A percentile compares a stretch with the other conserved stretches of the same genome.
These are phyloP conservation scores for Hyles euphorbiae DNA, from an alignment of 1,140 invertebrate genomes.

Conservation along the genomic window DNA sequence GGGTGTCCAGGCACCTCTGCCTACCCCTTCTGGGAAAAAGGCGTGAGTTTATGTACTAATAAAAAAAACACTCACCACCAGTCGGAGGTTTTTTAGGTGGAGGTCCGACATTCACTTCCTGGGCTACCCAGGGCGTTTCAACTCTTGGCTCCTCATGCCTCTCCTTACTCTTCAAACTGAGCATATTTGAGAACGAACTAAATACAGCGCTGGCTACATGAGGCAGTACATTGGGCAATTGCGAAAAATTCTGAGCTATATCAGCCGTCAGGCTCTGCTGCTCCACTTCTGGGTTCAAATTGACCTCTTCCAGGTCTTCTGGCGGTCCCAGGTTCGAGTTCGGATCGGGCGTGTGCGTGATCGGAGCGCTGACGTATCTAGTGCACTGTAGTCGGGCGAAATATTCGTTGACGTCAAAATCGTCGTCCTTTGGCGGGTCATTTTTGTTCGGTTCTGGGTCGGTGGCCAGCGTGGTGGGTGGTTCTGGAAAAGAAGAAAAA, in stretches of 20 bases:
- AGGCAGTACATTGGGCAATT: slow-evolving; percentile 71
- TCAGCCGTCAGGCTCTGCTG: slow-evolving; percentile 75
- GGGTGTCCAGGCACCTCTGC: too few relatives aligned
- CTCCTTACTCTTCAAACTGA: slow-evolving; percentile 55
- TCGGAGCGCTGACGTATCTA: slow-evolving; percentile 57
- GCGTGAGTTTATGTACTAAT: too few relatives aligned
- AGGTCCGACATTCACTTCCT: slow-evolving; percentile 32
- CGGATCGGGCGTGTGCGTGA: slow-evolving; percentile 37
- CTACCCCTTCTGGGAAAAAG: too few relatives aligned
- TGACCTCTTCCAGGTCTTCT: slow-evolving; percentile 65
- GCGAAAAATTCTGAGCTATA: slow-evolving; percentile 76
- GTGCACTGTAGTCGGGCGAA: slow-evolving; percentile 66
- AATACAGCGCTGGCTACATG: slow-evolving; percentile 77
- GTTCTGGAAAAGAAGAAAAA: background rate
- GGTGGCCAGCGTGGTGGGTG: too few relatives aligned
- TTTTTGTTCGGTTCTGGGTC: slow-evolving; percentile 39
- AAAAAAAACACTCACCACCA: slow-evolving; percentile 36
- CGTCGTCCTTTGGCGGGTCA: slow-evolving; percentile 39
- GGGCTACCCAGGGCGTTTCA: too few relatives aligned
- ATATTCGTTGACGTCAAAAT: slow-evolving; percentile 72
- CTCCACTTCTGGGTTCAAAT: slow-evolving; percentile 41
- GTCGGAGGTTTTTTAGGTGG: slow-evolving; percentile 45
- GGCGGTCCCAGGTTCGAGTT: slow-evolving; percentile 35
- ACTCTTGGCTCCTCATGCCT: slow-evolving; percentile 33
- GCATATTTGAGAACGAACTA: slow-evolving; percentile 76